phyloP scores from a whole-genome alignment of 2,888 invertebrate genomes.

The Seira ritae region DNA sequence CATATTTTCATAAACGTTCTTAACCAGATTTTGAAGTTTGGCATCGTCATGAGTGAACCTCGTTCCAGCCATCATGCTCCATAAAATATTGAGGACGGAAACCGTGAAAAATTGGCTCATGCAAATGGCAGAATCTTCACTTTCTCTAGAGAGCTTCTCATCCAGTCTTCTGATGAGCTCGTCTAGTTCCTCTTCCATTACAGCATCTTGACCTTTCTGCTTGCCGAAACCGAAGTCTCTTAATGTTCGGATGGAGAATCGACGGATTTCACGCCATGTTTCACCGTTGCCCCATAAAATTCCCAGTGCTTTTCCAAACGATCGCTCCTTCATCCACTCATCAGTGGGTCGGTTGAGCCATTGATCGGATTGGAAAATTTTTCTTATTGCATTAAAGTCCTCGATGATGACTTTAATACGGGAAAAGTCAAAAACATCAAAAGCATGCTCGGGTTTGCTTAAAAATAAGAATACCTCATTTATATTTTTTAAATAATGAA shows the following conservation, averaged over 20 bases:
- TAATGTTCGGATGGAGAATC: conserved; percentile 71
- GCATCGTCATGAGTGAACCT: conserved; percentile 67
- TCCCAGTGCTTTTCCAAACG: conserved; percentile 68
- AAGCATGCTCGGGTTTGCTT: no score
- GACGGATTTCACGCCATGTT: conserved; percentile 70
- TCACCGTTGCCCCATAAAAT: conserved; percentile 70
- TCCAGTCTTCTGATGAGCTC: conserved; percentile 64
- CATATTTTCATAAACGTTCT: conserved; percentile 61
- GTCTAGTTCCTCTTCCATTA: conserved; percentile 69
- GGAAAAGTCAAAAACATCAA: no score
- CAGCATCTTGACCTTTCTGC: conserved; percentile 65
- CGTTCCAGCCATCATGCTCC: conserved; percentile 71
- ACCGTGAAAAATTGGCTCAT: conserved; percentile 68
- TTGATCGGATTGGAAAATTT: conserved; percentile 54
- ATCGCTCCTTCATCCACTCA: conserved; percentile 63
- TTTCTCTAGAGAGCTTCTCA: conserved; percentile 15
- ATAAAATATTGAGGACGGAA: conserved; percentile 70
- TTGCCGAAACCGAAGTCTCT: conserved; percentile 73
- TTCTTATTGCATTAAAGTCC: conserved; percentile 62
- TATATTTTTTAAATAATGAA: no score
- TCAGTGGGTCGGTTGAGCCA: conserved; percentile 63
- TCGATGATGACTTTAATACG: conserved; percentile 63
- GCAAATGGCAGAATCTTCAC: conserved; percentile 33
- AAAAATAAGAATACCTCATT: not conserved
- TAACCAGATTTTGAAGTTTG: conserved; percentile 58